Evolutionary conservation across 2,888 invertebrate species (phyloP), one percentile per base, ranked within the genome.

Genomic region (Ormyrus thymus): DNA sequence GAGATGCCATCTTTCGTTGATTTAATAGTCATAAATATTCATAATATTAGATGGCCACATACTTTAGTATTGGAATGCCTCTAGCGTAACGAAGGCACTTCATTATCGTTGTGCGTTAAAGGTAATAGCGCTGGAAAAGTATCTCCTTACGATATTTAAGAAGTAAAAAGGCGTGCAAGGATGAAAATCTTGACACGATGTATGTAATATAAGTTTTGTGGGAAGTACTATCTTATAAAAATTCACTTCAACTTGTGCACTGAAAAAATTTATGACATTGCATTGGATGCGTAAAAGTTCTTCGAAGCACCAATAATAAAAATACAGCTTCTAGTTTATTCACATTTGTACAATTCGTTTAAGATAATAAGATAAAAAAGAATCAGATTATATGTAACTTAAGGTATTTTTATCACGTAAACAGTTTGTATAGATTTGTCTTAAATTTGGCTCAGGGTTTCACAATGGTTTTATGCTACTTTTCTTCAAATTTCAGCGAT

Each of bases 21-120:
- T 5, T n/a, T 62, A 61, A 62, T 69, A 69, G 55, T 29, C 53
- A 61, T 75, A 75, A 75, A 68, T 75, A 75, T 75, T 68, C 58
- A 75, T 75, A 61, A 61, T 46, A 29, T 15, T 61, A 50, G 9
- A n/a, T 7, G 9, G n/a, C 6, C 3, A 59, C 11, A 68, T 68
- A 61, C 50, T 74, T 64, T 75, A 61, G 10, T 68, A 59, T 45
- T 5, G 53, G 45, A 64, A 55, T 15, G 29, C 5, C 50, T 8
- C 11, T 51, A 1, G 29, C 4, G 29, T 29, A 29, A 2, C 4
- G 29, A 29, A 13, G 48, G 11, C 48, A 29, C 61, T 75, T 68
- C 45, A 53, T 75, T 75, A 75, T 61, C n/a, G 58, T 45, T 15
- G 50, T 3, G 45, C 50, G 5, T 53, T 66, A 68, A 46, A 61